These are phyloP conservation scores for Willowsia nigromaculata DNA, from an alignment of 2,888 invertebrate genomes.

Conservation along the genomic window DNA sequence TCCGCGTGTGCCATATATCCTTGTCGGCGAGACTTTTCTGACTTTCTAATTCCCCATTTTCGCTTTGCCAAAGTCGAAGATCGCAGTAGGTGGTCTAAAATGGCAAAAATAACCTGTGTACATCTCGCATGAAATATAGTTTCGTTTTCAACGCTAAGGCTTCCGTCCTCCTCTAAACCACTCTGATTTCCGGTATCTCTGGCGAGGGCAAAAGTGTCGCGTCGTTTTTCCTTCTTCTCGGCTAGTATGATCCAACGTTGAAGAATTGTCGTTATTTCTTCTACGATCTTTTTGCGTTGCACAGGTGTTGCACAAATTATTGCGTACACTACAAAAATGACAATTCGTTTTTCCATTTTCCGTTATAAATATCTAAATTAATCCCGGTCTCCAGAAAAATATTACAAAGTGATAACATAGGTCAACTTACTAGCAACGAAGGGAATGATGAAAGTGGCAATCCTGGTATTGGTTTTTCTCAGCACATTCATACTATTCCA, in stretches of 20 bases:
- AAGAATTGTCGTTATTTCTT: conserved; percentile 80
- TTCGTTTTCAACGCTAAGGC: conserved; percentile 58
- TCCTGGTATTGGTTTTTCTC: conserved; percentile 80
- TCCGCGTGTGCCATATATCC: too few relatives aligned
- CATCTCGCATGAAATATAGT: conserved; percentile 72
- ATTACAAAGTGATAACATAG: too few relatives aligned
- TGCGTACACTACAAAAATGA: conserved; percentile 80
- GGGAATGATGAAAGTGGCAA: conserved; percentile 81
- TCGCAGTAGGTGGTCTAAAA: conserved; percentile 81
- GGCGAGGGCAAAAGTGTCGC: conserved; percentile 21
- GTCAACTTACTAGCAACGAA: conserved; percentile 79
- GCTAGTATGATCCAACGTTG: conserved; percentile 67
- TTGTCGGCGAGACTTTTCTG: neutral
- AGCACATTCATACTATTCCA: conserved; percentile 79
- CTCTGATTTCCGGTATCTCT: conserved; percentile 62
- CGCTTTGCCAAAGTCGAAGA: conserved; percentile 38
- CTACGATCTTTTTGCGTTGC: conserved; percentile 64
- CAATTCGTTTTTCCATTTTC: neutral
- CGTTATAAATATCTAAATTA: too few relatives aligned
- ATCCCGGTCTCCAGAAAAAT: too few relatives aligned
- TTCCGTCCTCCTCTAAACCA: conserved; percentile 33
- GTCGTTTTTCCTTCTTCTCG: conserved; percentile 47
- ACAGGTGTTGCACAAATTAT: conserved; percentile 79
- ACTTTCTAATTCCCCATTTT: conserved; percentile 7
- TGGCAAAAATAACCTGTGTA: conserved; percentile 81